Evolutionary conservation across 1,140 invertebrate species (phyloP), one percentile per base, ranked within the genome.

Genomic region (Hycleus cichorii): DNA sequence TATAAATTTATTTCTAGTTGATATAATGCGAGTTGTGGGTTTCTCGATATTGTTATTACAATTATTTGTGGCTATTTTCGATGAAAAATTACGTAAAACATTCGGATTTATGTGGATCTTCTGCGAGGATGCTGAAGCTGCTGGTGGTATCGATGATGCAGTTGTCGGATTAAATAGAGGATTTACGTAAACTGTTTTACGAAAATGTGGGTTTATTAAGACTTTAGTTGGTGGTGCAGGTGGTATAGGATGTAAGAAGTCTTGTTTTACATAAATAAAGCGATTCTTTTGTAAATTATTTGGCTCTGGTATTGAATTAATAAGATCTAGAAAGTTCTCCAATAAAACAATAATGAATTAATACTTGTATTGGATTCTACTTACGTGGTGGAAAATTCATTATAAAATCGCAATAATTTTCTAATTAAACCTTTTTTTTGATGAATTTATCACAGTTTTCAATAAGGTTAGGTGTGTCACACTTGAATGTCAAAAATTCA

Each of bases 121-220:
- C 7, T 39, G 45, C 25, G 44, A 9, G 4, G 55, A 1, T 46
- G 9, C 24, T 10, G 2, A 42, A 39, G 25, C 9, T 43, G 6
- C 24, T 62, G 39, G 2, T 18, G 18, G 18, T 18, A 18, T 18
- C 18, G 18, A 18, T 18, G 18, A 7, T 7, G 3, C 32, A 18
- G 24, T 2, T 18, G 32, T 25, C 7, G 27, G 12, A 38, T 60
- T 54, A 62, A 70, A 72, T 50, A 72, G 64, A 8, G 69, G 71
- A 64, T 72, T 73, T 10, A 73, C 58, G 53, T 67, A 67, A 9
- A 71, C 70, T 47, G 63, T 69, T 27, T 59, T 60, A 25, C 63
- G 64, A 55, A 72, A 71, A 49, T 71, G 68, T 12, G 70, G 70
- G 54, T 72, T 72, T 2, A 72, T 61, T 46, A 69, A 58, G 6